Percentiles rank a stretch among this genome's conserved stretches.
These are phyloP conservation scores for Euthynnus affinis DNA, from an alignment of 2,797 vertebrate species.

Conservation along the genomic window DNA sequence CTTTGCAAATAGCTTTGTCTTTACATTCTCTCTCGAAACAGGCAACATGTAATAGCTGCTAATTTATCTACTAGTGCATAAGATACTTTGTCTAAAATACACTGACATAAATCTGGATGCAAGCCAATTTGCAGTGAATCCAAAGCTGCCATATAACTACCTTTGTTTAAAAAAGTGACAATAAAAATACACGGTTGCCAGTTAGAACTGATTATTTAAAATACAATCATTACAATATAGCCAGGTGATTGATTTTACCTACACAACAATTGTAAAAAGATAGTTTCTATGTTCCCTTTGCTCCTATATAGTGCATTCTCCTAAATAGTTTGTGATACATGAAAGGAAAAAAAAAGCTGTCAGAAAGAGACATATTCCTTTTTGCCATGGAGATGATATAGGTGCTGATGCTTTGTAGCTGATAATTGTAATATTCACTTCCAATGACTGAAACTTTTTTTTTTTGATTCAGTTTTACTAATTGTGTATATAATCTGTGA, in stretches of 20 bases:
- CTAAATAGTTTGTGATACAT: constrained; percentile 25
- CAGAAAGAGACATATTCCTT: background rate
- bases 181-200: constrained; percentile 7
- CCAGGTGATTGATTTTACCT: background rate
- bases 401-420: constrained; percentile 50
- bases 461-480: constrained; percentile 10
- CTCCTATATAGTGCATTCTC: background rate
- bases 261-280: background rate
- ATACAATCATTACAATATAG: background rate
- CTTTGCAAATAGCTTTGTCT: constrained; percentile 23
- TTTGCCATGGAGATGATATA: constrained; percentile 43
- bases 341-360: background rate
- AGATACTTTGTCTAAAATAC: background rate
- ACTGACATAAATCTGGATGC: constrained; percentile 22
- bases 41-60: background rate
- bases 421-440: constrained; percentile 19
- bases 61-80: background rate
- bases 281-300: constrained; percentile 6
- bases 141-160: constrained; percentile 51
- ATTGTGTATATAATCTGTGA: constrained; percentile 40
- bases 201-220: constrained; percentile 7
- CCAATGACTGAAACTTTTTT: background rate
- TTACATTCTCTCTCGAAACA: background rate
- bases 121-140: constrained; percentile 46
- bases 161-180: constrained; percentile 34